Base-by-base conservation (phyloP, 2,797 vertebrate species). In the Aldrovandia affinis region DNA sequence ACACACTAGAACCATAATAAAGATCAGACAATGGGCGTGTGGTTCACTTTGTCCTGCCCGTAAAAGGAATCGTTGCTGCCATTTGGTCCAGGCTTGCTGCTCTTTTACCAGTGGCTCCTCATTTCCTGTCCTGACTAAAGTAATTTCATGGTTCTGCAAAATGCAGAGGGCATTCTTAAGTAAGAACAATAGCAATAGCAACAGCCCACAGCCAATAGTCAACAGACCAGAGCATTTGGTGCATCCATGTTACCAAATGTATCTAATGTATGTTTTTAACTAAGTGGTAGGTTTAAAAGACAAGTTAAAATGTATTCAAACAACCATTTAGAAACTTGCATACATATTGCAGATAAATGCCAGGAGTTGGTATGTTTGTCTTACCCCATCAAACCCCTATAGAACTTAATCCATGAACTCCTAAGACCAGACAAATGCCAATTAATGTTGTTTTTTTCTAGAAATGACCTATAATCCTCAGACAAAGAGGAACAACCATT, bases 111-210 rank as follows among this genome's bases (percentile, higher is more conserved):
- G 12, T 33, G 44, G 22, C 75, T 4, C 12, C 12, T 42, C 7
- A 8, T 33, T 73, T 75, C 15, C 65, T 75, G n/a, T 73, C 50
- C 63, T 83, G 63, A 83, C 65, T 73, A 4, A 54, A 73, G 10
- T 73, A 20, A 54, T 73, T 83, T 83, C 81, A 83, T 36, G 81
- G 81, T 73, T 18, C 25, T 42, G n/a, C n/a, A n/a, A n/a, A n/a
- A n/a, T n/a, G n/a, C n/a, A n/a, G n/a, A n/a, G n/a, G n/a, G n/a
- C 70, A 75, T 47, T 77, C 73, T n/a, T 77, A 47, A 77, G 39
- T 47, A 39, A 77, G 73, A 77, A 77, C 73, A 77, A 77, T 77
- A 42, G 73, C 73, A 77, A 77, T 77, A 42, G 73, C 22, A 25
- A 73, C 33, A 39, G 18, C 33, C 73, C 73, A 30, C 61, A 65